A percentile compares a stretch with the other conserved stretches of the same genome.
These are phyloP conservation scores for Dallia pectoralis DNA, from an alignment of 2,797 vertebrate species.

Conservation along the genomic window DNA sequence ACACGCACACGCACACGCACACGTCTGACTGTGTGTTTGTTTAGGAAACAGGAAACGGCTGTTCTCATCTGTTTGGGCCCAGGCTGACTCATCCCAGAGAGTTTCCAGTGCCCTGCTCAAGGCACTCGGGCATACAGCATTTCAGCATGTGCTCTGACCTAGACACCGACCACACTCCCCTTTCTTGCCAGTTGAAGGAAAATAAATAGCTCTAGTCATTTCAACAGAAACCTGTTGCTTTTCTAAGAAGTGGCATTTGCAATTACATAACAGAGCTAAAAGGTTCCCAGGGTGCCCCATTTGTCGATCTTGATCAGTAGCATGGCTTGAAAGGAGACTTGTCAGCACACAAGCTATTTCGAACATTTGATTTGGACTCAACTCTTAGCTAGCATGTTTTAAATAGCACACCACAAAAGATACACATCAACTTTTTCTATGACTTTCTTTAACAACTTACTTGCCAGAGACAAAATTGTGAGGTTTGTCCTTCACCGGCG, in stretches of 20 bases:
- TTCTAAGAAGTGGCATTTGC: constrained; percentile 29
- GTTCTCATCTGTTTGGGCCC: constrained; percentile 32
- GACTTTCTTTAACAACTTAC: neutral
- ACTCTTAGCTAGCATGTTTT: no score
- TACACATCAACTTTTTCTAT: neutral
- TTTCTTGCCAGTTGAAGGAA: constrained; percentile 45
- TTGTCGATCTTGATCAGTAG: constrained; percentile 11
- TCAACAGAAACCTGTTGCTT: constrained; percentile 37
- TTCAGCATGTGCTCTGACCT: constrained; percentile 38
- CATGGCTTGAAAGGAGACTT: constrained; percentile 1
- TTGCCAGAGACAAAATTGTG: constrained; percentile 47
- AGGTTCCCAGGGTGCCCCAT: constrained; percentile 4
- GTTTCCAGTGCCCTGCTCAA: constrained; percentile 66
- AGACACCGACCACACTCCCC: constrained; percentile 31
- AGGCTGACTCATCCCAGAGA: constrained; percentile 66
- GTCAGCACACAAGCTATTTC: neutral
- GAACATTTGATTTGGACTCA: neutral
- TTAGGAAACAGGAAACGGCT: constrained; percentile 65
- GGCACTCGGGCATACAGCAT: constrained; percentile 66
- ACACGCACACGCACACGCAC: no score
- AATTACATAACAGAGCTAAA: constrained; percentile 31
- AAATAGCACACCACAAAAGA: neutral
- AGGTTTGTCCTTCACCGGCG: constrained; percentile 79
- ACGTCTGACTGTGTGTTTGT: neutral
- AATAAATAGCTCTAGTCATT: constrained; percentile 57